Conservation (phyloP, 2,797 vertebrate species). For the Eulemur coronatus region DNA sequence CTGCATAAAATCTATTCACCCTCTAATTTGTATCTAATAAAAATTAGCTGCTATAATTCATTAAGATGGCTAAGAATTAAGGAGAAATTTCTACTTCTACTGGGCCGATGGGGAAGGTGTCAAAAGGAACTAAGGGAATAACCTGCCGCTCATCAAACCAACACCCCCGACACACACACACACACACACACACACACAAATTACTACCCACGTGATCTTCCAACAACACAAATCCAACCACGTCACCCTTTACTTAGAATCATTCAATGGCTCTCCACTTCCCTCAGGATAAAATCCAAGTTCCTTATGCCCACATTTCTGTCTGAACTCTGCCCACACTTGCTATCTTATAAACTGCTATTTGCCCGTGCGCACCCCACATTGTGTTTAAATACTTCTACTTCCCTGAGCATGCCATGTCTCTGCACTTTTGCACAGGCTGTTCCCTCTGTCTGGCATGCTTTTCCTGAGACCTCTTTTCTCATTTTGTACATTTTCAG, state of each 20-base stretch:
- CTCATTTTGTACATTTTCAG: not conserved
- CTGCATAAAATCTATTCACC: not conserved
- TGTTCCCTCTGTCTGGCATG: not conserved
- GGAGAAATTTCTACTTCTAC: not conserved
- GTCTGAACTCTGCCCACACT: not conserved
- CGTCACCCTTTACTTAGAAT: not conserved
- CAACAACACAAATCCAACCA: not conserved
- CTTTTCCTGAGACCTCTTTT: not conserved
- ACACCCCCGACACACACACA: not conserved
- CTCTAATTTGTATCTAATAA: not conserved
- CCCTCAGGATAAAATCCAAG: not conserved
- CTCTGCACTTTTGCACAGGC: not conserved
- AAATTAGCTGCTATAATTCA: not conserved
- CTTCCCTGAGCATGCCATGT: not conserved
- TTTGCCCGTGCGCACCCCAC: accelerated
- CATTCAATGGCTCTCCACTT: not conserved
- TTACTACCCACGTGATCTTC: not conserved
- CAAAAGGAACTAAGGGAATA: not conserved
- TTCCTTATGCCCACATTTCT: not conserved
- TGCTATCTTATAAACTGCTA: not conserved
- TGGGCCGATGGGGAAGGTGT: not conserved
- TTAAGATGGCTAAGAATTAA: not conserved
- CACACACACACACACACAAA: not conserved
- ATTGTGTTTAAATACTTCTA: not conserved
- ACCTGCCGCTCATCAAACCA: not conserved